Conservation (phyloP, 2,113 vertebrate species). For the Sylvia atricapilla region DNA sequence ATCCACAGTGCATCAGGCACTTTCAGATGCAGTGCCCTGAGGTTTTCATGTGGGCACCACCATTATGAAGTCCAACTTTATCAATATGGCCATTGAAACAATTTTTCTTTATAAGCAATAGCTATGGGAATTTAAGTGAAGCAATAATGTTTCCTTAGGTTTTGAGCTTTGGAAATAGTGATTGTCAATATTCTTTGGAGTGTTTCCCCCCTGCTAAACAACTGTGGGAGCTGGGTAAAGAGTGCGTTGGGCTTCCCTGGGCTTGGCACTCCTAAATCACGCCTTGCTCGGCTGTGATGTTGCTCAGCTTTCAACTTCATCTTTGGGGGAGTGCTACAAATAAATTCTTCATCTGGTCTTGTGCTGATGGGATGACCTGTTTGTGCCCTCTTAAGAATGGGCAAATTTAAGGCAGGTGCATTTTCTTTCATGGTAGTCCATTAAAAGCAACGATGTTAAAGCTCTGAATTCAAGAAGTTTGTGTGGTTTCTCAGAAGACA, state of each 20-base stretch:
- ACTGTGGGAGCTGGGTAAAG: neutral
- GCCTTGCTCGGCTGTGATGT: neutral
- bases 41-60: fast-evolving
- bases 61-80: neutral
- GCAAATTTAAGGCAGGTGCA: neutral
- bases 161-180: neutral
- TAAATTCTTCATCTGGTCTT: neutral
- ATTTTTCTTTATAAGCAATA: neutral
- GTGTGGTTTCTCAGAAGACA: neutral
- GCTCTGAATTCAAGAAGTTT: neutral
- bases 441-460: neutral
- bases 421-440: neutral
- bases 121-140: neutral
- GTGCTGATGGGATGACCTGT: neutral
- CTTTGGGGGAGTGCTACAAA: neutral
- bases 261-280: neutral
- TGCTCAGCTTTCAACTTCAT: neutral
- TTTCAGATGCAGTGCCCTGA: neutral
- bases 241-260: neutral
- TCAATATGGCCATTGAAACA: neutral
- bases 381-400: neutral
- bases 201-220: neutral
- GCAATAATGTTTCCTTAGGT: neutral
- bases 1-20: neutral
- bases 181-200: neutral